Evolutionary conservation across 2,888 invertebrate genomes (phyloP).

Genomic region (Arrhopalites spinosus): DNA sequence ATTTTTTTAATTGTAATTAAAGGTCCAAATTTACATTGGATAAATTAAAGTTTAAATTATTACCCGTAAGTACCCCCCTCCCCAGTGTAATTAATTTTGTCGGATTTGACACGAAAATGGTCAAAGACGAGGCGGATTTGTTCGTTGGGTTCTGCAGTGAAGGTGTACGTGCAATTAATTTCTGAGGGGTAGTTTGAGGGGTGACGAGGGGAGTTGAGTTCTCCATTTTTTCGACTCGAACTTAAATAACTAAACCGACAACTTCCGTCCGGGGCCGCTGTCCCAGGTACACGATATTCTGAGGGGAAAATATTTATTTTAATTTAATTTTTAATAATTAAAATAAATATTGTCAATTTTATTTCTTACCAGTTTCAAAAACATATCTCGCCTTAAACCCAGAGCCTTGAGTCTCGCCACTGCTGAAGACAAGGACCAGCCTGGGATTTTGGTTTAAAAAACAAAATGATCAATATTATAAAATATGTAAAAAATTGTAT

Average conservation of each 20-base stretch:
- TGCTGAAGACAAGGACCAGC: constrained; percentile 92
- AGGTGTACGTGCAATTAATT: constrained; percentile 91
- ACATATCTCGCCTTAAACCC: constrained; percentile 89
- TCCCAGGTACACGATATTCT: constrained; percentile 93
- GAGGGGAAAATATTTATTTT: too few species aligned
- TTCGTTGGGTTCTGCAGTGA: constrained; percentile 82
- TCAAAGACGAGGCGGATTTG: constrained; percentile 90
- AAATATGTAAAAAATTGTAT: too few species aligned
- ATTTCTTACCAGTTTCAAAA: constrained; percentile 81
- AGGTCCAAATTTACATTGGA: not conserved
- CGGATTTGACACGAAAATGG: constrained; percentile 86
- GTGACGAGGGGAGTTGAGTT: constrained; percentile 94
- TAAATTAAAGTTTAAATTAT: constrained; percentile 54
- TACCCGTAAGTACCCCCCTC: constrained; percentile 75
- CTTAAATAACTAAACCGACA: constrained; percentile 92
- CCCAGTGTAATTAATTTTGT: constrained; percentile 72
- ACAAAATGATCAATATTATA: too few species aligned
- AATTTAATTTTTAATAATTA: too few species aligned
- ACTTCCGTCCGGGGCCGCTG: constrained; percentile 85
- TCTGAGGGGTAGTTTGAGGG: constrained; percentile 95
- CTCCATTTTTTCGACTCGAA: constrained; percentile 82
- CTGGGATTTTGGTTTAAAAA: too few species aligned
- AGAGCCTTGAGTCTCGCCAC: constrained; percentile 84
- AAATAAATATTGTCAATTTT: too few species aligned
- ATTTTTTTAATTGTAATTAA: constrained; percentile 3